Evolutionary conservation across 2,797 vertebrate genomes (phyloP).

Genomic region (Tiaroga cobitis): DNA sequence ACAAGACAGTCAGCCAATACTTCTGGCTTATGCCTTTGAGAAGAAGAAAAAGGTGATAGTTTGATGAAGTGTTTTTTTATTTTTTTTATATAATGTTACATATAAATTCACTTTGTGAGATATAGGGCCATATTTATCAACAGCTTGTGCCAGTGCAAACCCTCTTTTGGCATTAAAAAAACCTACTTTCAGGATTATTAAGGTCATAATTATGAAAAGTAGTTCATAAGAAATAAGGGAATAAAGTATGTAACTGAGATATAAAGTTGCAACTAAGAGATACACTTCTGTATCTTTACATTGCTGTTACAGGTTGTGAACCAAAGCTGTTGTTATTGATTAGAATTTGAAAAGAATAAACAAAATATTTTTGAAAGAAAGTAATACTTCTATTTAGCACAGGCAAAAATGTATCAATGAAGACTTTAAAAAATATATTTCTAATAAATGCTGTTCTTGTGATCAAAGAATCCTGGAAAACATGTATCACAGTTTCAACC

Average conservation of each 20-base stretch:
- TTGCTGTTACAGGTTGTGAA: not conserved
- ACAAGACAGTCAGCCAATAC: not conserved
- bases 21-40: not conserved
- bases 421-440: not conserved
- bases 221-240: not conserved
- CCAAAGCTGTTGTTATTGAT: not conserved
- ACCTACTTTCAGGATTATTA: too few species aligned
- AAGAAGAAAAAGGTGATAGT: not conserved
- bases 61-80: too few species aligned
- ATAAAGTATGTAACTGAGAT: not conserved
- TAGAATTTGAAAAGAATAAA: not conserved
- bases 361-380: too few species aligned
- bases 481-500: not conserved
- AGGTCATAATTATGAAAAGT: not conserved
- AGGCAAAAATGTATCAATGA: not conserved
- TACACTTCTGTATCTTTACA: not conserved
- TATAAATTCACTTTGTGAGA: not conserved
- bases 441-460: too few species aligned
- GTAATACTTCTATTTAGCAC: not conserved
- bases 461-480: not conserved
- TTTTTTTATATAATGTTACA: not conserved
- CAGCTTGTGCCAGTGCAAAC: too few species aligned
- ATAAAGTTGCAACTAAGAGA: not conserved
- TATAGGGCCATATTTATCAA: not conserved
- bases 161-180: too few species aligned